Evolutionary conservation across 1,140 invertebrate genomes (phyloP).

Genomic region (Leucophenga varia): DNA sequence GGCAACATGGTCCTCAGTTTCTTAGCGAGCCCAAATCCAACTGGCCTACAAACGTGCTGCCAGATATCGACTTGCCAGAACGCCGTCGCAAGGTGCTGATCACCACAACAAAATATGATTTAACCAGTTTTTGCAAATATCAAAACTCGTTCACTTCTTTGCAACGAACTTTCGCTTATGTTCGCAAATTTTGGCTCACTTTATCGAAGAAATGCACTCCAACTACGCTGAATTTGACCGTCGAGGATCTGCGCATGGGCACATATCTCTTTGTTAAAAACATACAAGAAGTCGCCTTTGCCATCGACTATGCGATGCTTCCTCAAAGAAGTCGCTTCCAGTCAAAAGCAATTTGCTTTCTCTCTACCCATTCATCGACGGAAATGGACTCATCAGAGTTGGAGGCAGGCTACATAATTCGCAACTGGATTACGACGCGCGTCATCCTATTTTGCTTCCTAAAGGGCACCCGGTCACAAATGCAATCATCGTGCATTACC

Average conservation of each 20-base stretch:
- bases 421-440: constrained; percentile 32
- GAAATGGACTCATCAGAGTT: constrained; percentile 49
- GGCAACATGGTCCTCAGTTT: too few species aligned
- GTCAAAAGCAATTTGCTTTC: constrained; percentile 22
- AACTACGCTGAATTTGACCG: too few species aligned
- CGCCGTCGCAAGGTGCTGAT: too few species aligned
- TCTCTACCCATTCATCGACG: constrained; percentile 48
- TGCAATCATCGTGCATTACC: constrained; percentile 45
- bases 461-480: constrained; percentile 37
- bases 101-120: too few species aligned
- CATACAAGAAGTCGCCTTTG: constrained; percentile 19
- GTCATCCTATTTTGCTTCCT: constrained; percentile 55
- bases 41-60: too few species aligned
- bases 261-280: constrained; percentile 8
- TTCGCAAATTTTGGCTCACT: constrained; percentile 2
- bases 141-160: constrained; percentile 1
- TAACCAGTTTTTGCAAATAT: constrained; percentile 4
- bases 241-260: constrained; percentile 2
- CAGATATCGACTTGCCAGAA: too few species aligned
- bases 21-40: too few species aligned
- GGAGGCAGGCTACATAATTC: constrained; percentile 49
- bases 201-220: too few species aligned
- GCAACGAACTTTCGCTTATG: constrained; percentile 11
- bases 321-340: constrained; percentile 2
- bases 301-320: constrained; percentile 2